These are phyloP conservation scores for Pammene aurita DNA, from an alignment of 2,888 invertebrate genomes.

Conservation along the genomic window DNA sequence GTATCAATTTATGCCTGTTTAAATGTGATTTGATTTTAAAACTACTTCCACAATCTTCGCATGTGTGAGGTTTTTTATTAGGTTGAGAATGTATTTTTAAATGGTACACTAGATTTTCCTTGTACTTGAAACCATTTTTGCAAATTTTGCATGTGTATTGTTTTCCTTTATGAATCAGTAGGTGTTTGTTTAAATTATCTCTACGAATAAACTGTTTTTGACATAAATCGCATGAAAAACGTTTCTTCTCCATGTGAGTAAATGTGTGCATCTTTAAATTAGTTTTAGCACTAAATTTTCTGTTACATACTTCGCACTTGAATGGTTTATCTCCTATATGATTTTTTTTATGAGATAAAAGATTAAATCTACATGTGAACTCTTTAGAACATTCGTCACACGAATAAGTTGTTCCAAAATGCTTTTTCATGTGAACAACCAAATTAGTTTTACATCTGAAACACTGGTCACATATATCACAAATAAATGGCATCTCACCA, in stretches of 20 bases:
- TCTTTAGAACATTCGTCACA: constrained; percentile 1
- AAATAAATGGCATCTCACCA: neutral
- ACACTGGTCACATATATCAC: neutral
- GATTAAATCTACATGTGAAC: neutral
- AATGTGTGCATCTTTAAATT: neutral
- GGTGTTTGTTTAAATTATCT: neutral
- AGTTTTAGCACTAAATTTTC: neutral
- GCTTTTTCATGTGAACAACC: neutral
- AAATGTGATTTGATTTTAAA: constrained; percentile 7
- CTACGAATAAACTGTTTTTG: neutral
- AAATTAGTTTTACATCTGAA: neutral
- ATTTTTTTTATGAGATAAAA: neutral
- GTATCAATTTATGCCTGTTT: neutral
- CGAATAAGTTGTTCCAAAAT: neutral
- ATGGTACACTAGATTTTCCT: constrained; percentile 3
- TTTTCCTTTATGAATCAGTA: constrained; percentile 5
- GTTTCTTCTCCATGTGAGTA: neutral
- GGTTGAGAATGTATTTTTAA: constrained; percentile 3
- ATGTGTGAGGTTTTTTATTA: neutral
- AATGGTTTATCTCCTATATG: neutral
- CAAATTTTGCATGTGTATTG: constrained; percentile 9
- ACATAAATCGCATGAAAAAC: constrained; percentile 9
- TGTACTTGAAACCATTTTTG: neutral
- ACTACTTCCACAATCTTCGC: neutral
- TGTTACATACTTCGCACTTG: constrained; percentile 4